Percentiles rank a stretch among this genome's conserved stretches.
These are phyloP conservation scores for Passer domesticus DNA, from an alignment of 2,113 vertebrate genomes.

Conservation along the genomic window DNA sequence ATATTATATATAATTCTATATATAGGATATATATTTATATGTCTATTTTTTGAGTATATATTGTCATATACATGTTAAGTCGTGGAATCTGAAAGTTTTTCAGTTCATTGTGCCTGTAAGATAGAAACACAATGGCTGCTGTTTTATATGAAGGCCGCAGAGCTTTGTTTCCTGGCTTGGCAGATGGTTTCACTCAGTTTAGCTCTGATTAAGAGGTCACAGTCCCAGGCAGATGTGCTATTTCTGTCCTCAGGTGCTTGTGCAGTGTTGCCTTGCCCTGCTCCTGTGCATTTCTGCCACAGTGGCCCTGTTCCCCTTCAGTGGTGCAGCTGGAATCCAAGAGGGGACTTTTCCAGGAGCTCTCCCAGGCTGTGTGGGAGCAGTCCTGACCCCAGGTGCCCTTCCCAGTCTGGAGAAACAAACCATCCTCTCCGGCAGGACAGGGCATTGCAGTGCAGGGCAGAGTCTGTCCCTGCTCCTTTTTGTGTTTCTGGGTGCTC, in stretches of 20 bases:
- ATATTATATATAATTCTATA: too few species aligned
- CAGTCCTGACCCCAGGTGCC: background rate
- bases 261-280: background rate
- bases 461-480: background rate
- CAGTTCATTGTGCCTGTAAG: background rate
- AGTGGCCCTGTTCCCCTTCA: fast-evolving
- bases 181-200: background rate
- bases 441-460: background rate
- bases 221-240: background rate
- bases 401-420: background rate
- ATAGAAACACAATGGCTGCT: background rate
- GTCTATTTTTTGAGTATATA: too few species aligned
- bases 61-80: background rate
- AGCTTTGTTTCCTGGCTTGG: background rate
- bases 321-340: background rate
- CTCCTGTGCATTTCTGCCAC: fast-evolving
- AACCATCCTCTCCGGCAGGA: background rate
- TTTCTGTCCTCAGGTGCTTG: background rate
- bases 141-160: fast-evolving
- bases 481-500: too few species aligned
- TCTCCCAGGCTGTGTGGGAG: background rate
- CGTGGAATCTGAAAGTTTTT: fast-evolving
- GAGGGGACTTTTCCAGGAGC: background rate
- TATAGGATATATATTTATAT: too few species aligned
- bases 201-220: background rate